A percentile compares a stretch with the other conserved stretches of the same genome.
phyloP scores from a whole-genome alignment of 2,113 vertebrate species.

The Pantherophis guttatus region DNA sequence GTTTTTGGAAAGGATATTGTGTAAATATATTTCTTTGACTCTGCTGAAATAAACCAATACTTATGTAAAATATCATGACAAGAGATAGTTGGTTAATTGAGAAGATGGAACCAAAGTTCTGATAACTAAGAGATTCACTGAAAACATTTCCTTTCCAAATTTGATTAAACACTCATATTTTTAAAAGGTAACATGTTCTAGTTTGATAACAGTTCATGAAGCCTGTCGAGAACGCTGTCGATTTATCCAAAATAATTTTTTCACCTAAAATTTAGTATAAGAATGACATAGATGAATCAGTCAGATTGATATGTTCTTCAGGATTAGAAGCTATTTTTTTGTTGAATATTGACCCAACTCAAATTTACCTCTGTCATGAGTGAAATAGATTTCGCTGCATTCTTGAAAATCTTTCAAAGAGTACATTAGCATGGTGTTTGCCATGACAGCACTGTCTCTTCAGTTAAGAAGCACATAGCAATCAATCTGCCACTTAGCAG shows the following conservation, averaged over 20 bases:
- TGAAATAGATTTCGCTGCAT: not conserved
- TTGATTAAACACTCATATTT: not conserved
- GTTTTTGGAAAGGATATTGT: not conserved
- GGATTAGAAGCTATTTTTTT: not conserved
- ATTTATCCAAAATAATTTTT: not conserved
- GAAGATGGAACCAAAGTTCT: not conserved
- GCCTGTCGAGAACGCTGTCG: not conserved
- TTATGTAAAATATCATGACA: not conserved
- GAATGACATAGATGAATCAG: not conserved
- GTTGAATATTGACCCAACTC: not conserved
- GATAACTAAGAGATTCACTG: not conserved
- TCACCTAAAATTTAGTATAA: not conserved
- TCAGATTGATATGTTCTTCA: not conserved
- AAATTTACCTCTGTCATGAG: not conserved
- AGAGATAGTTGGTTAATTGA: not conserved
- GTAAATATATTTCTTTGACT: not conserved
- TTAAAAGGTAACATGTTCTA: not conserved
- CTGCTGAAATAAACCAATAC: not conserved
- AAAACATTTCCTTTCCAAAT: not conserved
- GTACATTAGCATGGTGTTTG: conserved; percentile 39
- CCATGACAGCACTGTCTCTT: conserved; percentile 25
- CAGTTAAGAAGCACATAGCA: not conserved
- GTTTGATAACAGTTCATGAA: not conserved
- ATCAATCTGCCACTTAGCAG: not conserved
- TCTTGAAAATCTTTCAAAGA: conserved; percentile 36